Conservation (phyloP, 1,140 invertebrate genomes). For the Nomia melanderi region DNA sequence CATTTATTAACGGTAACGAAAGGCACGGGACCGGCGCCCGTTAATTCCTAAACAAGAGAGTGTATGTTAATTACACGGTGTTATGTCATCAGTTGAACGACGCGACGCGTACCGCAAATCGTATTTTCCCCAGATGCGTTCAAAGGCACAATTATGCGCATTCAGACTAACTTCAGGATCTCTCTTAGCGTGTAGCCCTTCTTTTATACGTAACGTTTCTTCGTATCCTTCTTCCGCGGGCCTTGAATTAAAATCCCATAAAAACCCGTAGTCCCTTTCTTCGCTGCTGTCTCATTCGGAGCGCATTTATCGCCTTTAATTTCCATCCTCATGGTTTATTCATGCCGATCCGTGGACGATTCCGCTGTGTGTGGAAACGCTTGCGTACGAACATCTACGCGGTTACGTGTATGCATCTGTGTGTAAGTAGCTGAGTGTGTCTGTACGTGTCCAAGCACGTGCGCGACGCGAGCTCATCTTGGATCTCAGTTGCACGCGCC, state of each 20-base stretch:
- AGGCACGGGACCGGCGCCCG: too few species aligned
- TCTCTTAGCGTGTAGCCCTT: background rate
- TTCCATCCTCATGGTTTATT: constrained; percentile 78
- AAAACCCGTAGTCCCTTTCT: constrained; percentile 68
- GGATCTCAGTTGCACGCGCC: constrained; percentile 23
- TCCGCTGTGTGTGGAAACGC: constrained; percentile 40
- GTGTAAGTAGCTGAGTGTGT: background rate
- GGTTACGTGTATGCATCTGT: background rate
- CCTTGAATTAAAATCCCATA: constrained; percentile 76
- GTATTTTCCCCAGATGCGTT: background rate
- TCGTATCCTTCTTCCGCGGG: constrained; percentile 33
- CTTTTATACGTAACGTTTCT: constrained; percentile 15
- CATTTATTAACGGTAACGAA: too few species aligned
- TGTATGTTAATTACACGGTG: constrained; percentile 35
- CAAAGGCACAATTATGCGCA: constrained; percentile 26
- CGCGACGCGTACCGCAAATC: background rate
- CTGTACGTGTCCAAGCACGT: constrained; percentile 12
- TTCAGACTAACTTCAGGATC: constrained; percentile 14
- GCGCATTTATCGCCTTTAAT: constrained; percentile 78
- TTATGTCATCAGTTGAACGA: constrained; percentile 16
- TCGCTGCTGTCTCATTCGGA: constrained; percentile 69
- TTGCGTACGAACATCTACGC: background rate
- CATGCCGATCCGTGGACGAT: constrained; percentile 63
- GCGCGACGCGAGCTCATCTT: constrained; percentile 35
- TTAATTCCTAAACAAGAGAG: too few species aligned